Base-by-base conservation (phyloP, 2,113 vertebrate species). In the Ancistrus triradiatus region DNA sequence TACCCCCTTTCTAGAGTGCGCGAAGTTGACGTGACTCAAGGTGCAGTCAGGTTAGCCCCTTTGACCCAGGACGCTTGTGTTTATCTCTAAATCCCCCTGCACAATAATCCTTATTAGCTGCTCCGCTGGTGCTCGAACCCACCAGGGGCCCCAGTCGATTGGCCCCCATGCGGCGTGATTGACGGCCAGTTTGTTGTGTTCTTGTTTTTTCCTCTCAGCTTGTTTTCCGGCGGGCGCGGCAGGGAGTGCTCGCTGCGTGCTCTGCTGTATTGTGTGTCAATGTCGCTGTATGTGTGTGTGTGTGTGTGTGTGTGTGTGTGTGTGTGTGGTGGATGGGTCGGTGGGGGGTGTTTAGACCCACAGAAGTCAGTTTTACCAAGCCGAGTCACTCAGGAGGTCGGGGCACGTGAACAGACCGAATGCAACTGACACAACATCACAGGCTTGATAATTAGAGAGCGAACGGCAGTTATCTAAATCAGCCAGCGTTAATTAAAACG, bases 91-190 rank as follows among this genome's bases (percentile, higher is more conserved):
- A 77, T 73, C 78, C 78, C 75, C 80, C 78, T 80, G 76, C 78
- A 75, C 72, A 59, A 75, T 82, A 86, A 85, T 85, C 77, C 69
- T 81, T 78, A 81, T 80, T 79, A 86, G 78, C 82, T 82, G 79
- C 81, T 78, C 51, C 19, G 60, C 62, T 75, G 59, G 73, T 76
- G 63, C 74, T 52, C 9, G 50, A 73, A 59, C 69, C 74, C 62
- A 69, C 78, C 70, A 64, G 73, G 65, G 70, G 68, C 62, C 61
- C 47, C 75, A 83, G 72, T 81, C 72, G 70, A 72, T 80, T 62
- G 67, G 67, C 67, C 65, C 74, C 69, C 73, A 69, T 62, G 68
- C 78, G 74, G 79, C 65, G 56, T 83, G 81, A 85, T 79, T 81
- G 84, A 79, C 84, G 77, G 77, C 57, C 72, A 73, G 75, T 79